Evolutionary conservation across 1,140 invertebrate genomes (phyloP), one percentile per base, ranked within the genome.

Genomic region (Caenorhabditis tropicalis): DNA sequence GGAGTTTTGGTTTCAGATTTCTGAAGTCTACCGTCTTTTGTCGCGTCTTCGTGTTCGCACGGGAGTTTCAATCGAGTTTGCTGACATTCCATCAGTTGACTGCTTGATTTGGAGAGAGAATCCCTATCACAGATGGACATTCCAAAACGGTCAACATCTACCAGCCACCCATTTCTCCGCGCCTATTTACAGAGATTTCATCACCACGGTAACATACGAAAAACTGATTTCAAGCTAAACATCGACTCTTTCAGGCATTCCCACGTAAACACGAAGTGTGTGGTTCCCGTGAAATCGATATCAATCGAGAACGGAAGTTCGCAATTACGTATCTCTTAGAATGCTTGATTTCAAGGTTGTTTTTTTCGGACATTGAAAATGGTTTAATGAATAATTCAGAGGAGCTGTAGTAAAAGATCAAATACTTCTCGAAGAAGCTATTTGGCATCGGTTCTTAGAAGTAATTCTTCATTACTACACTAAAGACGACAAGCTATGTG

Each of bases 341-440:
- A 43, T 74, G 65, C n/a, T n/a, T 74, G 19, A 74, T 74, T 43
- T 74, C 65, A 10, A 43, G 39, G 39, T 43, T 5, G 5, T 43
- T 43, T 43, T 43, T 43, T 43, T 12, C 12, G 39, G 5, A 43
- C 12, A 5, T 43, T 43, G 39, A 43, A 43, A 43, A 5, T 43
- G 39, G 12, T 6, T 43, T 6, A 43, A 6, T 43, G n/a, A n/a
- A n/a, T n/a, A n/a, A n/a, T 43, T 43, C 39, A 36, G 82, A 51
- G 82, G 82, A 29, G 82, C 82, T 12, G 82, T 83, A 16, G 82
- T 83, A 10, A 83, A 83, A 16, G 82, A 83, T 58, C 82, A 83
- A 27, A 48, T 83, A n/a, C 39, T 56, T 21, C 39, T 83, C 1
- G 36, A 46, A 0, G 46, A 74, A 21, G 21, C 12, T 6, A 56